These are phyloP conservation scores for Cheumatopsyche charites DNA, from an alignment of 1,140 invertebrate genomes.

Conservation along the genomic window DNA sequence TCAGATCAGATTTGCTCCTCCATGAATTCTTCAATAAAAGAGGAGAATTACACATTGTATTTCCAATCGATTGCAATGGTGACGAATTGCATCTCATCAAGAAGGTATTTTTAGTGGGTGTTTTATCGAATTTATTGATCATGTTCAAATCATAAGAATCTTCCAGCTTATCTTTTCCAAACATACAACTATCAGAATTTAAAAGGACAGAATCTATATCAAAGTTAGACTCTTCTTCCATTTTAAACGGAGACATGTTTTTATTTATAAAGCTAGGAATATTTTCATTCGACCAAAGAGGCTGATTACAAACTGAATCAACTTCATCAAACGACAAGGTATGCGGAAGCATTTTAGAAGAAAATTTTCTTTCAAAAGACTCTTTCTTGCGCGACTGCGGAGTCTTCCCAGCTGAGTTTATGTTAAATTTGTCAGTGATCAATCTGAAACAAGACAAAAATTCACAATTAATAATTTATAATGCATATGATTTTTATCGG, in stretches of 20 bases:
- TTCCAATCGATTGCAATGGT: constrained; percentile 35
- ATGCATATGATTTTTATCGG: background rate
- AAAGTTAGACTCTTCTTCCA: constrained; percentile 12
- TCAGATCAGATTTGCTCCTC: background rate
- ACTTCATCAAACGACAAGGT: constrained; percentile 32
- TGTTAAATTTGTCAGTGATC: constrained; percentile 43
- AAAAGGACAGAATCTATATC: background rate
- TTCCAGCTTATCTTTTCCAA: background rate
- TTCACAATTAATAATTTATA: background rate
- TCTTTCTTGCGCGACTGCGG: constrained; percentile 32
- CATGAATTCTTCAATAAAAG: background rate
- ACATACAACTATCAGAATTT: background rate
- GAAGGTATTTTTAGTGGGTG: constrained; percentile 3
- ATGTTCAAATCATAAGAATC: background rate
- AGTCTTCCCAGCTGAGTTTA: constrained; percentile 42
- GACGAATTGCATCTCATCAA: background rate
- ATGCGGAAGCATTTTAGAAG: constrained; percentile 35
- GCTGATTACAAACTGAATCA: background rate
- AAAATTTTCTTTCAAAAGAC: constrained; percentile 30
- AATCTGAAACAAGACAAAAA: constrained; percentile 35
- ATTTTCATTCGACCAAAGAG: background rate
- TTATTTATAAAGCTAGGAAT: background rate
- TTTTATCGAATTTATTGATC: background rate
- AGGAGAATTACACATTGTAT: constrained; percentile 20
- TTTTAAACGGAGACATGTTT: constrained; percentile 9